Evolutionary conservation across 2,888 invertebrate species (phyloP).

Genomic region (Drosophila emarginata): DNA sequence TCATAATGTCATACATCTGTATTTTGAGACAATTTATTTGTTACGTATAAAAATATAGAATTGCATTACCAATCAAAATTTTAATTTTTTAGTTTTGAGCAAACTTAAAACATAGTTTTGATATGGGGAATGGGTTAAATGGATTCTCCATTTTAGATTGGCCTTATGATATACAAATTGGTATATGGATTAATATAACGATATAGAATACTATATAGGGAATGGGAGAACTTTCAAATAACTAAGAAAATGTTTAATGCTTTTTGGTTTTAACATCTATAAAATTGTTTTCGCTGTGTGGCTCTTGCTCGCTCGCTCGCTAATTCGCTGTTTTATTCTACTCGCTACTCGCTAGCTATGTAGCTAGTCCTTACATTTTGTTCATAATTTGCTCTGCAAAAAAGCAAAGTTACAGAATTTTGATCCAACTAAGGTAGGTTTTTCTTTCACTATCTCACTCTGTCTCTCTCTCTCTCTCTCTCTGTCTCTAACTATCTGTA

Average conservation of each 20-base stretch:
- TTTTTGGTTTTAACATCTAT: background rate
- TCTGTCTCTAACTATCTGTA: slow-evolving; percentile 24
- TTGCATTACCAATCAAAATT: too few species aligned
- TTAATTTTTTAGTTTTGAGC: too few species aligned
- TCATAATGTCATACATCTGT: too few species aligned
- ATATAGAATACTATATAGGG: background rate
- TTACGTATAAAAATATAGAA: too few species aligned
- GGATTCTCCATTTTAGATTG: too few species aligned
- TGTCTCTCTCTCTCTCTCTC: slow-evolving; percentile 23
- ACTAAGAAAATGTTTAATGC: background rate
- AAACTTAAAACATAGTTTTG: too few species aligned
- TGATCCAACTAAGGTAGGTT: slow-evolving; percentile 62
- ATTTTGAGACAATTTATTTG: too few species aligned
- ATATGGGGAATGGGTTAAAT: too few species aligned
- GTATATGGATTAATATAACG: too few species aligned
- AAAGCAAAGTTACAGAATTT: slow-evolving; percentile 19
- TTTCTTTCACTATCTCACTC: slow-evolving; percentile 41
- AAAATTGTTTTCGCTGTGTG: slow-evolving; percentile 40
- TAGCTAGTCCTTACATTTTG: background rate
- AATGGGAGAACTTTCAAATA: background rate
- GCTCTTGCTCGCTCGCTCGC: slow-evolving; percentile 67
- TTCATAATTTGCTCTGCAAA: slow-evolving; percentile 7
- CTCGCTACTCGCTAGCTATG: slow-evolving; percentile 11
- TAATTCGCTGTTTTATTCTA: slow-evolving; percentile 50
- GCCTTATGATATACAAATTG: too few species aligned